Evolutionary conservation across 2,888 invertebrate species (phyloP), one percentile per base, ranked within the genome.

Genomic region (Ptilodon capucinus): DNA sequence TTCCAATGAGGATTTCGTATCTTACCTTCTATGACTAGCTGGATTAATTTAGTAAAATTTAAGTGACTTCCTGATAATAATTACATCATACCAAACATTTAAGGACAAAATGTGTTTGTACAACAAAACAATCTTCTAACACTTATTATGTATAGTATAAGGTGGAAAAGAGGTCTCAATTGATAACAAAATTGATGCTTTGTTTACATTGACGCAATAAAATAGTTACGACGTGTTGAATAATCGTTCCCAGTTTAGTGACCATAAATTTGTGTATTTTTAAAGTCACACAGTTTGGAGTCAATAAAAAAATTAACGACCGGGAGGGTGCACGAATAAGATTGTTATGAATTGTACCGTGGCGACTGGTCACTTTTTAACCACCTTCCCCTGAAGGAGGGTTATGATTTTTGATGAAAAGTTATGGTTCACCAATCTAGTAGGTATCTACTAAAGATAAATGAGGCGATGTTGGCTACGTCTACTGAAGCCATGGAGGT

Each of bases 221-320:
- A 90, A 87, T 84, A 79, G 86, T 89, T 84, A 91, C 89, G 88
- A 91, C 79, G 88, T 91, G 90, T 89, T 87, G 87, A 89, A 87
- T 90, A 87, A 90, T 89, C 87, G 86, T 82, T 84, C 74, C 82
- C 84, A 76, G 81, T 85, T 82, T 84, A 89, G 86, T 89, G 88
- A 88, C 87, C 86, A 80, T 90, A 90, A 89, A 91, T 89, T 89
- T 89, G 87, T 89, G 79, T 86, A 86, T 89, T 91, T 89, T 90
- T 86, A 87, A 89, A 88, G 89, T 86, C 83, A 77, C 81, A 82
- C 82, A 82, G 85, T 88, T 89, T 82, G 79, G 76, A 88, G 87
- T 86, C 85, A 81, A 89, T 91, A 91, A 89, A 89, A n/a, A 87
- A 78, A 87, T 89, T 90, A 86, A 91, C 88, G 90, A 86, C 79